Evolutionary conservation across 2,888 invertebrate genomes (phyloP), one percentile per base, ranked within the genome.

Genomic region (Nebria salina): DNA sequence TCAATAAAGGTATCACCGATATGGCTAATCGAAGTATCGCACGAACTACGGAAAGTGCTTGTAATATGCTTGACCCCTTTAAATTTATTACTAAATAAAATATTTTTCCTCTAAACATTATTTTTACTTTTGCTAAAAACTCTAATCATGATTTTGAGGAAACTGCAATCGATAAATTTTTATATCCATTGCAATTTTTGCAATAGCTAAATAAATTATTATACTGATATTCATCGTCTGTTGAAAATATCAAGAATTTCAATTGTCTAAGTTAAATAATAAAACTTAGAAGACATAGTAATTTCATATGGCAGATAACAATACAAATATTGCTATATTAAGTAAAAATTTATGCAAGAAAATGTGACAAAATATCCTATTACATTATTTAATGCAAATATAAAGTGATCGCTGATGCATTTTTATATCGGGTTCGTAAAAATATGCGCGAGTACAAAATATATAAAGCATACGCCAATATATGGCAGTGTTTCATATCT

Each of bases 401-500:
- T 8, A 54, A 54, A 54, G 54, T 54, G 54, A 8, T 54, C 54
- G 54, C 13, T 54, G 7, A 6, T 54, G 54, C 8, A 54, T 54
- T 54, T 54, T 54, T 54, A 54, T 54, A 11, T 54, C 54, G 54
- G 2, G 8, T 54, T 2, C 13, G 13, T 54, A 54, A 54, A 54
- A 54, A 54, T 11, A 54, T 54, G 54, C 54, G 7, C 8, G 54
- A 54, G 2, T 11, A 54, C 54, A 13, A 54, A 54, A 54, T 54
- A 54, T 7, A 11, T 8, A 13, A 54, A 8, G 54, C 54, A 54
- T 54, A 54, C 4, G 8, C 54, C 54, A 54, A 54, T 54, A 54
- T 54, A 54, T 54, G 54, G 54, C 54, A 54, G 54, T 54, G 54
- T 54, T 54, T 54, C 54, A 54, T 54, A 54, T 54, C 54, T 54